Evolutionary conservation across 2,113 vertebrate species (phyloP).

Genomic region (Eupsittula cactorum): DNA sequence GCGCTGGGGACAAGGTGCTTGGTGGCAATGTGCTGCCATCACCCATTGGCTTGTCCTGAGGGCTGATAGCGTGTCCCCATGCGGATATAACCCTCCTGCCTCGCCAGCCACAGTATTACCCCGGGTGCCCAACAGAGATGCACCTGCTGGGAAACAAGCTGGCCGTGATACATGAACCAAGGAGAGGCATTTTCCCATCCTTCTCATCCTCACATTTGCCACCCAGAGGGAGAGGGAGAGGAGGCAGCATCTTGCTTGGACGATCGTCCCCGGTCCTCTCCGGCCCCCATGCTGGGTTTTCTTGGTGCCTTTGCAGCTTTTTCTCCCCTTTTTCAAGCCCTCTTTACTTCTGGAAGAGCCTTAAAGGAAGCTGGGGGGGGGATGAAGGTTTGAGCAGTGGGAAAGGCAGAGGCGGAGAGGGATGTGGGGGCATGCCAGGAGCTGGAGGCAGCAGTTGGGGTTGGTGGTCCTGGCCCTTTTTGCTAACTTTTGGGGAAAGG

Average conservation of each 20-base stretch:
- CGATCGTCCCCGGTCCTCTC: background rate
- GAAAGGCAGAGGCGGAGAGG: background rate
- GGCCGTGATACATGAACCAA: background rate
- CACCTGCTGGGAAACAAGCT: background rate
- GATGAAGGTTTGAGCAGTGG: background rate
- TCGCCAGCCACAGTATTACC: background rate
- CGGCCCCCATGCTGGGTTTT: background rate
- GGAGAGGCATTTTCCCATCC: background rate
- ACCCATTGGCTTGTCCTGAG: background rate
- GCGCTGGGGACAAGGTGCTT: background rate
- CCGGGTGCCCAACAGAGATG: background rate
- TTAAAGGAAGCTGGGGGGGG: background rate
- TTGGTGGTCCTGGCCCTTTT: background rate
- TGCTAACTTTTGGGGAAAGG: background rate
- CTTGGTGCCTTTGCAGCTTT: background rate
- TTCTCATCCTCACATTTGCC: background rate
- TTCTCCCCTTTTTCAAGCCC: background rate
- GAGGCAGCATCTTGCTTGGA: background rate
- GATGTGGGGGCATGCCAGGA: fast-evolving
- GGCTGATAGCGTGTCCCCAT: background rate
- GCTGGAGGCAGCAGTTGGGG: background rate
- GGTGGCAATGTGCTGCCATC: background rate
- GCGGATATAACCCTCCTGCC: background rate
- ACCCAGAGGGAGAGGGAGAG: background rate
- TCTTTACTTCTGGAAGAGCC: background rate